phyloP scores from a whole-genome alignment of 53 echinoderm and acorn worm genomes.

The Hippasteria phrygiana region DNA sequence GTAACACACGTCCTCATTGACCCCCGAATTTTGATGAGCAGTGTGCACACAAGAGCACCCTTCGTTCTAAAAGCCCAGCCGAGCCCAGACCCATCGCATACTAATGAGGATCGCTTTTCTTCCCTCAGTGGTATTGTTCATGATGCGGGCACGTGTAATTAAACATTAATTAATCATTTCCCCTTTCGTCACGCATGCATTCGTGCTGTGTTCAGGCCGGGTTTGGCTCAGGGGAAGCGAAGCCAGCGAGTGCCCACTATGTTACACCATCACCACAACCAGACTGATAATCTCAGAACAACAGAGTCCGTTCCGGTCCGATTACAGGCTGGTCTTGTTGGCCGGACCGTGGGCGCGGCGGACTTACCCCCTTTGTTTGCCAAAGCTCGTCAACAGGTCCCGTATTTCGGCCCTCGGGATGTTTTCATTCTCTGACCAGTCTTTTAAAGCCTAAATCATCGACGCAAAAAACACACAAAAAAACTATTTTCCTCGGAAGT shows the following conservation, averaged over 20 bases:
- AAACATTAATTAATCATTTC: slow-evolving; percentile 34
- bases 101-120: not conserved
- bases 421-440: not conserved
- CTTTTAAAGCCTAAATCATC: not conserved
- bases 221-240: not conserved
- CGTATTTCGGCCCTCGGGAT: not conserved
- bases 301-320: not conserved
- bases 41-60: not conserved
- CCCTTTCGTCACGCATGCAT: not conserved
- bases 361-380: not conserved
- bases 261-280: not conserved
- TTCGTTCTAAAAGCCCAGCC: not conserved
- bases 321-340: not conserved
- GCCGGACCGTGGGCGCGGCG: not conserved
- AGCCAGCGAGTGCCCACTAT: not conserved
- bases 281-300: slow-evolving; percentile 3
- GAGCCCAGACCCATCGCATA: not conserved
- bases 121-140: not conserved
- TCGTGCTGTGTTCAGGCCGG: not conserved
- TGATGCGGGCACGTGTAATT: not conserved
- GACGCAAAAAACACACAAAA: not conserved
- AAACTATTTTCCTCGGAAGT: not conserved
- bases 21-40: not conserved
- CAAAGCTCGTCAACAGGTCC: not conserved
- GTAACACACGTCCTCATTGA: not conserved